Conservation (phyloP, 2,797 vertebrate genomes). For the Brotula barbata region DNA sequence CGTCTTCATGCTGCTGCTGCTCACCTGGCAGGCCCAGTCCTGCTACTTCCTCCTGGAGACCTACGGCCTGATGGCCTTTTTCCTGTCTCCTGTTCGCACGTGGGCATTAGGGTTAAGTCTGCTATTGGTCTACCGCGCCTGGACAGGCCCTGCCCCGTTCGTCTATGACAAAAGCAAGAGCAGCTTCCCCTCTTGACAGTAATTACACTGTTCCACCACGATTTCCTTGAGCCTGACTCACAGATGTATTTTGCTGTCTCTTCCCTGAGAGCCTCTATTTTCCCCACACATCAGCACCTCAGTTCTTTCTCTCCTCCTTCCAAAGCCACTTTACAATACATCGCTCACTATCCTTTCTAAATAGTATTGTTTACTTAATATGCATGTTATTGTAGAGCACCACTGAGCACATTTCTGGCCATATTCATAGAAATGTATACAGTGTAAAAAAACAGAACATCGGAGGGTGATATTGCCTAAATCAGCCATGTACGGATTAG, state of each 20-base stretch:
- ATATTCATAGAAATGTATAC: slow-evolving; percentile 56
- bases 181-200: slow-evolving; percentile 72
- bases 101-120: slow-evolving; percentile 86
- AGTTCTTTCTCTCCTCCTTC: slow-evolving; percentile 29
- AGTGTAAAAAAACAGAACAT: slow-evolving; percentile 33
- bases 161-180: slow-evolving; percentile 64
- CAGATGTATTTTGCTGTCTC: slow-evolving; percentile 59
- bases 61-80: slow-evolving; percentile 85
- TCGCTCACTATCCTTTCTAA: slow-evolving; percentile 54
- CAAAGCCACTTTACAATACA: slow-evolving; percentile 42
- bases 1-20: slow-evolving; percentile 82
- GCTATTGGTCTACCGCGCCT: slow-evolving; percentile 83
- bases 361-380: slow-evolving; percentile 67
- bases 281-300: slow-evolving; percentile 7
- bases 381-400: slow-evolving; percentile 73
- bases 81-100: slow-evolving; percentile 89
- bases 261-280: slow-evolving; percentile 35
- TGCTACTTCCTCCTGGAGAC: slow-evolving; percentile 91
- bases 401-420: slow-evolving; percentile 59
- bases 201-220: slow-evolving; percentile 46
- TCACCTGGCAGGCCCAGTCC: slow-evolving; percentile 89
- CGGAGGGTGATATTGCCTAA: slow-evolving; percentile 21
- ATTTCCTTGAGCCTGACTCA: slow-evolving; percentile 52
- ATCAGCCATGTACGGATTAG: slow-evolving; percentile 28
- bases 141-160: slow-evolving; percentile 79